phyloP scores from a whole-genome alignment of 2,797 vertebrate species.

The Siniperca undulata region DNA sequence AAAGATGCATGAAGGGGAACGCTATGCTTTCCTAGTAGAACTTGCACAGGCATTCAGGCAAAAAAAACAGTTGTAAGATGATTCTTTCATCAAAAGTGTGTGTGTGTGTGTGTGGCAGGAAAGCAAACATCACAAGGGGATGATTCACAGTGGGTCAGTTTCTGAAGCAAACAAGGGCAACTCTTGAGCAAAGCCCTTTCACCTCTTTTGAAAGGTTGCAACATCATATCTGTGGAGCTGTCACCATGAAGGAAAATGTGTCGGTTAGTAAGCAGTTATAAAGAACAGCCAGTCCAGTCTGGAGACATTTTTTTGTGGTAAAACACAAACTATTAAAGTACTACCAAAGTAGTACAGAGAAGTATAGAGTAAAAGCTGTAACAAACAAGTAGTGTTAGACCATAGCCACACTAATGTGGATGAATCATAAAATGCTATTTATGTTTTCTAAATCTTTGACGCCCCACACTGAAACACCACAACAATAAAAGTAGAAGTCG shows the following conservation, averaged over 20 bases:
- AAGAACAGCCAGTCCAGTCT: not conserved
- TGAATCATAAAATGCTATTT: conserved; percentile 20
- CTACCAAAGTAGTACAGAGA: not conserved
- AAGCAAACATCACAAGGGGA: conserved; percentile 53
- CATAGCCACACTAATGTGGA: not conserved
- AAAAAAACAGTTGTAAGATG: conserved; percentile 37
- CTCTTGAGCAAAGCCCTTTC: conserved; percentile 52
- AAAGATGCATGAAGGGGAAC: conserved; percentile 44
- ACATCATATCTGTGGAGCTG: conserved; percentile 20
- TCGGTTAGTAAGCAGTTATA: not conserved
- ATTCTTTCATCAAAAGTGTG: conserved; percentile 21
- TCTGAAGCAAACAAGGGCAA: conserved; percentile 42
- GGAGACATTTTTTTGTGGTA: not conserved
- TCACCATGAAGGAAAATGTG: not conserved
- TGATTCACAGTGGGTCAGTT: conserved; percentile 64
- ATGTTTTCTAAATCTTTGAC: conserved; percentile 17
- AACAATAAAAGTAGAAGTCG: not conserved
- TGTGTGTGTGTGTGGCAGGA: conserved; percentile 15
- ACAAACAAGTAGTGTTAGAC: conserved; percentile 12
- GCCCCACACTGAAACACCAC: conserved; percentile 2
- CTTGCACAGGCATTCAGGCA: conserved; percentile 40
- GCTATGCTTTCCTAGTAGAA: conserved; percentile 2
- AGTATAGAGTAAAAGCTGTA: not conserved
- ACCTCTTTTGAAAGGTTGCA: conserved; percentile 42
- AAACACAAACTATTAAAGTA: not conserved